Evolutionary conservation across 2,797 vertebrate genomes (phyloP), one percentile per base, ranked within the genome.

Genomic region (Natrix natrix): DNA sequence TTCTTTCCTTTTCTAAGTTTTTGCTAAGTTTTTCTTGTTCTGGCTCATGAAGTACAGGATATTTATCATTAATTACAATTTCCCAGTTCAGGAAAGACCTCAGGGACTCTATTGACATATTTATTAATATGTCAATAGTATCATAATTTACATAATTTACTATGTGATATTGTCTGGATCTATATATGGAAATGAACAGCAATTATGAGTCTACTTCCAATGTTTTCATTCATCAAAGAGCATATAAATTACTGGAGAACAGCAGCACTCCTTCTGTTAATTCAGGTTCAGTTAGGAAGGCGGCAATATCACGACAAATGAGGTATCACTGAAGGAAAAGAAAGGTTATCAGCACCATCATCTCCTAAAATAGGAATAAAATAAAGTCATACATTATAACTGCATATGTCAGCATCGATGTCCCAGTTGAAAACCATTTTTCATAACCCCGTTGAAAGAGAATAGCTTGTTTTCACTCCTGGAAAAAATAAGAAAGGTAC

Each of bases 21-120:
- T 13, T 66, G 63, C 66, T 32, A 69, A 69, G 14, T n/a, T 93
- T 11, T 61, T 69, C 22, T 88, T 43, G 4, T 17, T 93, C 93
- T 59, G 83, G 2, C 43, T 78, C 24, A 94, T 90, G 92, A 20
- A 78, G 22, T 92, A 63, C 32, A 37, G 32, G 32, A 37, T 22
- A 92, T 54, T 88, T 66, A 89, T 94, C 0, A 0, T 17, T 7
- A 69, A 69, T 52, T 89, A 87, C 17, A 94, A 61, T 83, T 22
- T 22, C 89, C 48, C 0, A 0, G 91, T 89, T 94, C 6, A 90
- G 0, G 0, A 11, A 61, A 57, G 37, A 63, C n/a, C 32, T 0
- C 0, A 74, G 24, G 14, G 26, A 83, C 43, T 60, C 59, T 83
- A 54, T 60, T 89, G 55, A 26, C 37, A 93, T 28, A 16, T 69